Conservation (phyloP, 2,113 vertebrate species). For the Phylloscopus trochilus region DNA sequence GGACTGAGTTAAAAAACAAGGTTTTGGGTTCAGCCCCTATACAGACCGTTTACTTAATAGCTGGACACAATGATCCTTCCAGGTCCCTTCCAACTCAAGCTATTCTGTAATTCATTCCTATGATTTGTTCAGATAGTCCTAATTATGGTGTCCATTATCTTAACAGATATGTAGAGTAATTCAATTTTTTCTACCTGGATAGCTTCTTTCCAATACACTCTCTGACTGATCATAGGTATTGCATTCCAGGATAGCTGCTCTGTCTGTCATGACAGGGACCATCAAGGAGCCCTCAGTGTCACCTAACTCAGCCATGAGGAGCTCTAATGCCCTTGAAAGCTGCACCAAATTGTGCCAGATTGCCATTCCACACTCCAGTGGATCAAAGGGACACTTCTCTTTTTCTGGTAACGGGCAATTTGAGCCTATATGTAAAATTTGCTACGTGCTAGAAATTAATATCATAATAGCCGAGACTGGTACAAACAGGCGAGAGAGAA, state of each 20-base stretch:
- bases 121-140: neutral
- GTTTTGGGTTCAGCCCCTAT: neutral
- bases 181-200: neutral
- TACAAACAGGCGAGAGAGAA: neutral
- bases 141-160: neutral
- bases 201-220: neutral
- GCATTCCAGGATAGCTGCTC: neutral
- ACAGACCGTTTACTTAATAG: no score
- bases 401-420: neutral
- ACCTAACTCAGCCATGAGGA: neutral
- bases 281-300: neutral
- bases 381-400: neutral
- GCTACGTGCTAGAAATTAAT: neutral
- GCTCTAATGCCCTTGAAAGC: neutral
- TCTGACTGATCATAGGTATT: neutral
- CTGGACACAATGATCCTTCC: rapidly evolving
- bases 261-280: neutral
- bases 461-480: rapidly evolving
- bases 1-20: no score
- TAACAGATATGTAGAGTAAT: neutral
- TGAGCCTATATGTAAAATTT: neutral
- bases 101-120: neutral
- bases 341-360: neutral
- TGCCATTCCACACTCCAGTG: rapidly evolving
- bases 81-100: neutral